Evolutionary conservation across 2,113 vertebrate species (phyloP).

Genomic region (Rhinopomastus cyanomelas): DNA sequence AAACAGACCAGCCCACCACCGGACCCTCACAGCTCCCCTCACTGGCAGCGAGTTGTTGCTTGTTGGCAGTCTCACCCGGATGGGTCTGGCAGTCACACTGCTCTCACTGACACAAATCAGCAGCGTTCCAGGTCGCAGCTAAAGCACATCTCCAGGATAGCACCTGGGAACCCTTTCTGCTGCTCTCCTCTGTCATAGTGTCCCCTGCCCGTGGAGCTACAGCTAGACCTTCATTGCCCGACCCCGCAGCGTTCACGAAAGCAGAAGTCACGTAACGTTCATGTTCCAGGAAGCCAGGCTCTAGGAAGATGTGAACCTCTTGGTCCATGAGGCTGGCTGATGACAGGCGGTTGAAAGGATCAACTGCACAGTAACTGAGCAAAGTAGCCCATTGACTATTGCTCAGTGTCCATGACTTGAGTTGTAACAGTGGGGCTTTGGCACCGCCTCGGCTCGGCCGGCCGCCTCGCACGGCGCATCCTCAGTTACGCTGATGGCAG

Average conservation of each 20-base stretch:
- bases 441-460: slow-evolving; percentile 14
- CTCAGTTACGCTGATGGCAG: neutral
- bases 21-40: neutral
- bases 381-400: neutral
- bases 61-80: neutral
- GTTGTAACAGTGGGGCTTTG: neutral
- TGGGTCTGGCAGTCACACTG: slow-evolving; percentile 11
- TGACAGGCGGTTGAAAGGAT: neutral
- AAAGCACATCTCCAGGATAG: slow-evolving; percentile 26
- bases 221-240: neutral
- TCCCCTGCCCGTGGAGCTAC: neutral
- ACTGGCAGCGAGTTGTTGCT: neutral
- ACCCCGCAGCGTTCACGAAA: neutral
- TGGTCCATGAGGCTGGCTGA: neutral
- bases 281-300: slow-evolving; percentile 40
- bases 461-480: neutral
- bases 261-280: slow-evolving; percentile 23
- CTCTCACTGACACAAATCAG: neutral
- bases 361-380: neutral
- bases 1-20: neutral
- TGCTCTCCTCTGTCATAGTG: neutral
- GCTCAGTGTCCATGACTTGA: neutral
- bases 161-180: neutral
- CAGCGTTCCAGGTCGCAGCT: slow-evolving; percentile 10
- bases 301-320: neutral